Conservation (phyloP, 2,888 invertebrate genomes). For the Caenorhabditis macrosperma region DNA sequence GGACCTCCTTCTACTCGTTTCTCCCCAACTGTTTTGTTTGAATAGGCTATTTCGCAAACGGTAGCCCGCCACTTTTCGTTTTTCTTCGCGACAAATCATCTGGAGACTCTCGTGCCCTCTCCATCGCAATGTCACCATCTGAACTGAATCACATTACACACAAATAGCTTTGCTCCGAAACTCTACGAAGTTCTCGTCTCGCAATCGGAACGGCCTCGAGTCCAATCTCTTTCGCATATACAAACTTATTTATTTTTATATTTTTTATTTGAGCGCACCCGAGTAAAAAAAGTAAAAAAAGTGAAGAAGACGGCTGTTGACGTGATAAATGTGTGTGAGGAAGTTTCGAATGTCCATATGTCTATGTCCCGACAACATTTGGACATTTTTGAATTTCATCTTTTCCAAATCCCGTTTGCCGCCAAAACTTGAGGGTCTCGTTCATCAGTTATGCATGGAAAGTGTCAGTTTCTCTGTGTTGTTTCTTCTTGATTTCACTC, state of each 20-base stretch:
- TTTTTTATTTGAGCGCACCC: conserved; percentile 3
- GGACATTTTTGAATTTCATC: background rate
- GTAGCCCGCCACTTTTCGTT: conserved; percentile 19
- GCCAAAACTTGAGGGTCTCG: conserved; percentile 15
- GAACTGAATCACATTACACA: conserved; percentile 59
- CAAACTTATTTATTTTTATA: conserved; percentile 16
- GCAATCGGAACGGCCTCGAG: conserved; percentile 7
- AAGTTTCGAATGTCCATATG: background rate
- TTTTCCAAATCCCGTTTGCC: conserved; percentile 8
- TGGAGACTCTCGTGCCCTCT: conserved; percentile 39
- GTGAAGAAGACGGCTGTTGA: background rate
- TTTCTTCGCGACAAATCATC: conserved; percentile 22
- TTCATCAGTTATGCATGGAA: conserved; percentile 51
- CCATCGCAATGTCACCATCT: conserved; percentile 51
- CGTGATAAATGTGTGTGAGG: conserved; percentile 7
- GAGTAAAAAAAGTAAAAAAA: background rate
- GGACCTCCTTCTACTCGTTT: background rate
- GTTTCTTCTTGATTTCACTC: conserved; percentile 41
- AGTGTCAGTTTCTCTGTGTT: conserved; percentile 33
- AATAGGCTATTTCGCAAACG: conserved; percentile 38
- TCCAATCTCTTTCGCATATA: conserved; percentile 27
- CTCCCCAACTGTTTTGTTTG: conserved; percentile 40
- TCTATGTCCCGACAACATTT: background rate
- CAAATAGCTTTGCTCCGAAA: conserved; percentile 3
- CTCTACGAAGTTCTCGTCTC: conserved; percentile 15